Conservation (phyloP, 2,797 vertebrate genomes). For the Capromys pilorides region DNA sequence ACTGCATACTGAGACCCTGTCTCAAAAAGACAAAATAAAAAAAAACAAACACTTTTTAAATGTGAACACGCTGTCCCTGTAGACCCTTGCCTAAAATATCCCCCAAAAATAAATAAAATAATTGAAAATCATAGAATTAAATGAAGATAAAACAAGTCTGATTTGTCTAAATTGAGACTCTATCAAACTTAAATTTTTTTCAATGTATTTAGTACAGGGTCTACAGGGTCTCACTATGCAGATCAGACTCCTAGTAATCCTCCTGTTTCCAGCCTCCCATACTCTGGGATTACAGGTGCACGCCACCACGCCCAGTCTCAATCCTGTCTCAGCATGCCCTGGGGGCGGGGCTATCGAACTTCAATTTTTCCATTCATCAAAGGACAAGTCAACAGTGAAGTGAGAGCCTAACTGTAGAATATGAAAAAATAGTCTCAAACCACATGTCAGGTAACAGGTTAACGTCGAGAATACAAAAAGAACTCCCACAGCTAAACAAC, state of each 20-base stretch:
- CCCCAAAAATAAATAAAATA: background rate
- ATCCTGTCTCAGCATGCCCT: too few relatives aligned
- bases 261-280: too few relatives aligned
- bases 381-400: background rate
- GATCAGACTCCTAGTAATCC: too few relatives aligned
- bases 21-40: too few relatives aligned
- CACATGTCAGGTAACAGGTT: background rate
- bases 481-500: background rate
- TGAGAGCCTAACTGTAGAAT: background rate
- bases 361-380: background rate
- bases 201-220: too few relatives aligned
- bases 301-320: too few relatives aligned
- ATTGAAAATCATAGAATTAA: constrained; percentile 1
- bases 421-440: background rate
- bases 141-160: background rate
- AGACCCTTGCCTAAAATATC: too few relatives aligned
- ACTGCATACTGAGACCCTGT: too few relatives aligned
- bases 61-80: too few relatives aligned
- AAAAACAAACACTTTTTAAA: too few relatives aligned
- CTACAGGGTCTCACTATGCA: too few relatives aligned
- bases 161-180: background rate
- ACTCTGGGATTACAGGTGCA: too few relatives aligned
- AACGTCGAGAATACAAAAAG: background rate
- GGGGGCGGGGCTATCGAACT: background rate
- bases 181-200: background rate